These are phyloP conservation scores for Oophaga sylvatica DNA, from an alignment of 2,797 vertebrate genomes.

Conservation along the genomic window DNA sequence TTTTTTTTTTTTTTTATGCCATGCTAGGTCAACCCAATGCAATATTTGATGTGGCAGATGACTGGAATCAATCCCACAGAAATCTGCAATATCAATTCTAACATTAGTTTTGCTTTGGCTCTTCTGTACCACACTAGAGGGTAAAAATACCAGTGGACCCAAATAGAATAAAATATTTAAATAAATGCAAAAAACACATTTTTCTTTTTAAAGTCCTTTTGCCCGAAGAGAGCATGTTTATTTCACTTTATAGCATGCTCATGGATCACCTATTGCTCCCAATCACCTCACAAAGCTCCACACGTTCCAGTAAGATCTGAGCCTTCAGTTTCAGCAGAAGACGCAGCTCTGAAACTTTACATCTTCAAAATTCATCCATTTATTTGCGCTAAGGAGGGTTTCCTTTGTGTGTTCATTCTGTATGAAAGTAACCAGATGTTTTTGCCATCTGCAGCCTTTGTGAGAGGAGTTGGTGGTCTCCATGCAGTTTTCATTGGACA, in stretches of 20 bases:
- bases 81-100: too few species aligned
- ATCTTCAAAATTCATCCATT: conserved; percentile 50
- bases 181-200: too few species aligned
- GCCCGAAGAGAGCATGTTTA: not conserved
- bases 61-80: too few species aligned
- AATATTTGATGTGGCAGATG: too few species aligned
- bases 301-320: not conserved
- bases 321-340: not conserved
- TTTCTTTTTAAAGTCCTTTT: not conserved
- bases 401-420: conserved; percentile 55
- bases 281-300: not conserved
- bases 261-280: not conserved
- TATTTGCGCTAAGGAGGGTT: conserved; percentile 51
- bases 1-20: too few species aligned
- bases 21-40: too few species aligned
- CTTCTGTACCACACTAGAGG: too few species aligned
- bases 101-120: too few species aligned
- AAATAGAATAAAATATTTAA: too few species aligned
- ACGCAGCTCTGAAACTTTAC: conserved; percentile 11
- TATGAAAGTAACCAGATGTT: conserved; percentile 61
- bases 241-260: not conserved
- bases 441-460: conserved; percentile 59
- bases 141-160: too few species aligned
- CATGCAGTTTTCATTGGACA: conserved; percentile 60
- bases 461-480: conserved; percentile 58